Conservation (phyloP, 1,140 invertebrate species). For the Calliopsis andreniformis region DNA sequence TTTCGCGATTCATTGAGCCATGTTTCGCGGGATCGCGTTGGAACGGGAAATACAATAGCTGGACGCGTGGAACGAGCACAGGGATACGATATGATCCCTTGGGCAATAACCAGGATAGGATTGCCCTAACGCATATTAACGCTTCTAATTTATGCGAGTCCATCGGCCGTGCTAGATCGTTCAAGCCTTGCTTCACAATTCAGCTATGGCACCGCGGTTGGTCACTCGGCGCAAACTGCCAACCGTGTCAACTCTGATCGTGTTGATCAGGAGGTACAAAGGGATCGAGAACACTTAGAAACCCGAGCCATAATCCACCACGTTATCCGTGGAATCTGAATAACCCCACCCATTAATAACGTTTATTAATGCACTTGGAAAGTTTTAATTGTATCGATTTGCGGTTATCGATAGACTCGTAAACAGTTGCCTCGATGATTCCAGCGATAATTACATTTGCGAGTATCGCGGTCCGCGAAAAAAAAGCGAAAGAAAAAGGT, state of each 20-base stretch:
- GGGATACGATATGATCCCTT: constrained; percentile 47
- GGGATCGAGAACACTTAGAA: constrained; percentile 49
- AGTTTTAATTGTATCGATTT: background rate
- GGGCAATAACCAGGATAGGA: constrained; percentile 67
- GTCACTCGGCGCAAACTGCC: constrained; percentile 57
- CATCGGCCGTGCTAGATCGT: constrained; percentile 64
- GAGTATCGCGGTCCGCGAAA: background rate
- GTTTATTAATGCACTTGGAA: constrained; percentile 12
- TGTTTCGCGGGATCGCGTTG: background rate
- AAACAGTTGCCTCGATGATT: background rate
- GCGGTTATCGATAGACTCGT: no score
- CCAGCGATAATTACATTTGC: background rate
- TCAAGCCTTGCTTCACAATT: constrained; percentile 48
- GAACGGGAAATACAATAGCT: constrained; percentile 39
- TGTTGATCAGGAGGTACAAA: constrained; percentile 66
- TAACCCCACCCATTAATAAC: constrained; percentile 23
- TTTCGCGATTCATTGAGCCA: constrained; percentile 2
- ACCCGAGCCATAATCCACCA: constrained; percentile 19
- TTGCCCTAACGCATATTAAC: constrained; percentile 69
- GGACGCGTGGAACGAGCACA: background rate
- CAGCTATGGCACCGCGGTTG: constrained; percentile 44
- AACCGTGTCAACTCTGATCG: constrained; percentile 59
- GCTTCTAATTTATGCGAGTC: constrained; percentile 72
- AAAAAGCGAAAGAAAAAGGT: background rate
- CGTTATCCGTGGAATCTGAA: constrained; percentile 43